Evolutionary conservation across 2,797 vertebrate species (phyloP), one percentile per base, ranked within the genome.

Genomic region (Clangula hyemalis): DNA sequence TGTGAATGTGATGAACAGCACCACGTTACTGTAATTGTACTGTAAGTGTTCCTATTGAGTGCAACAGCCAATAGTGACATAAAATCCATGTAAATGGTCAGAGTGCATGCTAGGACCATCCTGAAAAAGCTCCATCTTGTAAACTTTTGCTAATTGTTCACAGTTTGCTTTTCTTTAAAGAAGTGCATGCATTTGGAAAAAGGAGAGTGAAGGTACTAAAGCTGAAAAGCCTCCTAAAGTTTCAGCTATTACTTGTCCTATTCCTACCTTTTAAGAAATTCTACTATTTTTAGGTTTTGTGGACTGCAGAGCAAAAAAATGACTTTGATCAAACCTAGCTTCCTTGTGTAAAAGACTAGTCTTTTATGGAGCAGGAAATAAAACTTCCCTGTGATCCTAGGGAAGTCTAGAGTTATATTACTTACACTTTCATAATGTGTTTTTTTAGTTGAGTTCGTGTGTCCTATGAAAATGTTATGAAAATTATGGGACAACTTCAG

Each of bases 31-130:
- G 24, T 39, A 68, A 39, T 47, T 77, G 65, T 75, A 49, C 25
- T 85, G 18, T 74, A 87, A 68, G 41, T 80, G 85, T 86, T 92
- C 77, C 25, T 74, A 54, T 75, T 60, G 74, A 81, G 38, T 28
- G 10, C 20, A 54, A 28, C 53, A 79, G n/a, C 32, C 49, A 47
- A 49, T 38, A 92, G 47, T 56, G 62, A 57, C 56, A 92, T 24
- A 87, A 96, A 95, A 92, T 89, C 62, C 74, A 74, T 80, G 60
- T 13, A 36, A 62, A 53, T 60, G n/a, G 43, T 51, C 49, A 85
- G 79, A 87, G 64, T 39, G 34, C 53, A 34, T 57, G 30, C 53
- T 78, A 76, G 68, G 43, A 65, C n/a, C 47, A 69, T 68, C 65
- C 72, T 5, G 30, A 79, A 60, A 71, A 96, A 96, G 60, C 22